phyloP scores from a whole-genome alignment of 2,888 invertebrate genomes.

The Aethes cnicana region DNA sequence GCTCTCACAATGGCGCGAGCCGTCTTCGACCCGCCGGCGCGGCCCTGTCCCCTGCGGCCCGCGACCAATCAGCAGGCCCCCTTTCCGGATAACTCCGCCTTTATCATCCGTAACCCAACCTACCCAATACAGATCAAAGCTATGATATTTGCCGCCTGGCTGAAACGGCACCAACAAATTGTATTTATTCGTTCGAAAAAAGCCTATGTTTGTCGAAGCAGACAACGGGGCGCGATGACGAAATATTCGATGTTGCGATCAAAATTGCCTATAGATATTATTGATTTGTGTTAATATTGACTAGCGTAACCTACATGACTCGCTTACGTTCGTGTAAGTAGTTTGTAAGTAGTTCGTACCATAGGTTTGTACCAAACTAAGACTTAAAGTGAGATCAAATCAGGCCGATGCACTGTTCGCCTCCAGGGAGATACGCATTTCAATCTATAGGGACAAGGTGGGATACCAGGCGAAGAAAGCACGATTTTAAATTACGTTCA shows the following conservation, averaged over 20 bases:
- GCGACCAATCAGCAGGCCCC: conserved; percentile 55
- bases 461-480: too few species aligned
- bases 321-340: too few species aligned
- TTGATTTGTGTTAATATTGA: background rate
- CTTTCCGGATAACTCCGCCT: conserved; percentile 56
- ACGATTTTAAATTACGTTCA: too few species aligned
- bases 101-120: conserved; percentile 55
- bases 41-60: conserved; percentile 46
- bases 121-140: conserved; percentile 68
- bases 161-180: conserved; percentile 63
- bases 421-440: too few species aligned
- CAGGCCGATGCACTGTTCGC: too few species aligned
- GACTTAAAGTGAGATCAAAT: too few species aligned
- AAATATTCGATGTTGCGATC: background rate
- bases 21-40: conserved; percentile 39
- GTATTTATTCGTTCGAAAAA: conserved; percentile 63
- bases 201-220: conserved; percentile 32
- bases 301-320: too few species aligned
- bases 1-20: conserved; percentile 53
- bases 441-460: too few species aligned
- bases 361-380: too few species aligned
- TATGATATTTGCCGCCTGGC: conserved; percentile 64
- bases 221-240: conserved; percentile 5
- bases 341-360: too few species aligned
- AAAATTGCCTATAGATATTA: background rate